Evolutionary conservation across 2,888 invertebrate genomes (phyloP), one percentile per base, ranked within the genome.

Genomic region (Automeris io): DNA sequence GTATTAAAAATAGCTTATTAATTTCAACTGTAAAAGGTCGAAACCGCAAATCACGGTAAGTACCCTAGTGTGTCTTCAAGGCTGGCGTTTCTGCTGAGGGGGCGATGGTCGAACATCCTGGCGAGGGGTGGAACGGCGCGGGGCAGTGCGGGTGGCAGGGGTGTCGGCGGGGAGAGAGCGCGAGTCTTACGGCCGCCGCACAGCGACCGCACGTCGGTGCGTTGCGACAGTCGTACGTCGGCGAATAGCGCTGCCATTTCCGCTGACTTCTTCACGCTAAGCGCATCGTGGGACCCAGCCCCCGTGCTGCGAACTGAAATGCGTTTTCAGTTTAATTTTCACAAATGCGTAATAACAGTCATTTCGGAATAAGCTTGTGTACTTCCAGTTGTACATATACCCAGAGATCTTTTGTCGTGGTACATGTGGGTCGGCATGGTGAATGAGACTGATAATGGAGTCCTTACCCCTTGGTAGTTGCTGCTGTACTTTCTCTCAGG

Each of bases 201-300:
- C 8, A 85, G 55, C 0, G 81, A 64, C 2, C 86, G 71, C 37
- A 92, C 91, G 64, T 92, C 92, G 0, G 92, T 92, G 8, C 92
- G 89, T 71, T 92, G 92, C 18, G 90, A 91, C 1, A 92, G 82
- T 23, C 91, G 90, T 31, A 92, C 90, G 61, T 94, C 93, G 0
- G 93, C 93, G 68, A 96, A 95, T 18, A 95, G 80, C 0, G 95
- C 95, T 0, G 95, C 95, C 57, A 95, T 95, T 71, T 95, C 95
- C 0, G 95, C 95, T 2, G 94, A 93, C 68, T 95, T 95, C 73
- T 95, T 95, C 18, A 95, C 94, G 37, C 94, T 94, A 0, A 95
- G 77, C 0, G 94, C 94, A 55, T 94, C 94, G 35, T 89, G 88
- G 0, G 89, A 88, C 11, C 85, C 85, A 0, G 89, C 88, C 24